Evolutionary conservation across 2,113 vertebrate species (phyloP), one percentile per base, ranked within the genome.

Genomic region (Ammodytes marinus): DNA sequence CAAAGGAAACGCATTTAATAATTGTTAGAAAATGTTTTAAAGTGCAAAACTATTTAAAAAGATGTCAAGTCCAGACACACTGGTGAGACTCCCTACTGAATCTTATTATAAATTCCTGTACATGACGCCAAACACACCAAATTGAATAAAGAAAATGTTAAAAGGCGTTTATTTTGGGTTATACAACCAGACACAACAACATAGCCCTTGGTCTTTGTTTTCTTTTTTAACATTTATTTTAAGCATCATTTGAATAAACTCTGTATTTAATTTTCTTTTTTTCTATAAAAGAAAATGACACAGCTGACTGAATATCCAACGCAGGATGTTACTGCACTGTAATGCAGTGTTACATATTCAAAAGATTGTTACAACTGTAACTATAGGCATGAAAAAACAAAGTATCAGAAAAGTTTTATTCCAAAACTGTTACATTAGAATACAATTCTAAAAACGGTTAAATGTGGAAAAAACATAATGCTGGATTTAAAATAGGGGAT

Each of bases 141-240:
- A 52, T 58, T n/a, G 3, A 69, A 6, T 49, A 6, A 72, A 63
- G 74, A 11, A 49, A 59, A 57, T 43, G 6, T 19, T 40, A 47
- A 50, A 2, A 19, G 43, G 27, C 0, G 0, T 58, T 40, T 4
- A 14, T 6, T 72, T 17, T 58, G 45, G 71, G 49, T n/a, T 63
- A 39, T 49, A 54, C 69, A 40, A 79, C 39, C 19, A 80, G 68
- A 85, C 1, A 11, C 7, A 47, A 77, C 67, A 53, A 70, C 37
- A 53, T 71, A 74, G 80, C 83, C 79, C 91, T 91, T 50, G 79
- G 61, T 70, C 47, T 53, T 57, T 69, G 3, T 83, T 77, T 76
- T 64, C 82, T 63, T 82, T 67, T 84, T 65, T 60, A n/a, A 84
- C 8, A 47, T n/a, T 15, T 2, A 6, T 82, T 52, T 80, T 15